phyloP scores from a whole-genome alignment of 2,113 vertebrate species.

The Coptodon rendalli region DNA sequence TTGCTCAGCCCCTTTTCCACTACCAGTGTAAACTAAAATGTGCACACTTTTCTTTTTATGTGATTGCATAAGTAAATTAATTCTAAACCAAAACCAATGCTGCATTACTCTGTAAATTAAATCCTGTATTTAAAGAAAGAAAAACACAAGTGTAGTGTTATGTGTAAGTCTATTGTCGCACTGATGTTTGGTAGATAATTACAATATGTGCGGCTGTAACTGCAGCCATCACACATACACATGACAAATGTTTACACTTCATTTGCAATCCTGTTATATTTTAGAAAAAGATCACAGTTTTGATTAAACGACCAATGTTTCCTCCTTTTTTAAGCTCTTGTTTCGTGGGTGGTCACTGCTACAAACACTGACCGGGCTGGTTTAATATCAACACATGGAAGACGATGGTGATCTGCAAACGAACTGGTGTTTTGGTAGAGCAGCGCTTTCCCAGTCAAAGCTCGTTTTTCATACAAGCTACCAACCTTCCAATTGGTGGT shows the following conservation, averaged over 20 bases:
- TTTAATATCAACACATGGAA: not conserved
- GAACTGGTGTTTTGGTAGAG: not conserved
- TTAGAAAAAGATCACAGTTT: rapidly evolving
- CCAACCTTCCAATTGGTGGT: not conserved
- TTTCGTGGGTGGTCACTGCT: not conserved
- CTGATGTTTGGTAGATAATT: not conserved
- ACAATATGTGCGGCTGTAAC: not conserved
- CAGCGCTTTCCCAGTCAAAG: not conserved
- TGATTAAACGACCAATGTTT: not conserved
- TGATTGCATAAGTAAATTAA: not conserved
- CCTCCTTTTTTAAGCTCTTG: not conserved
- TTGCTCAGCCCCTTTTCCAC: not conserved
- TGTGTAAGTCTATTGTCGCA: not conserved
- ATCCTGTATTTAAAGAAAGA: not conserved
- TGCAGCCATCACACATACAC: not conserved
- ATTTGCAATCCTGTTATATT: not conserved
- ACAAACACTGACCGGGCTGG: not conserved
- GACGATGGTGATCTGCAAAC: not conserved
- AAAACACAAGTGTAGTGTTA: rapidly evolving
- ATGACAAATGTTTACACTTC: not conserved
- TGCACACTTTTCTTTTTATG: rapidly evolving
- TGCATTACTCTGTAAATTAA: not conserved
- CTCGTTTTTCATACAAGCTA: rapidly evolving
- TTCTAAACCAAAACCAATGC: rapidly evolving
- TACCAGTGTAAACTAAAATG: not conserved